These are phyloP conservation scores for Ferdinandea cuprea DNA, from an alignment of 2,888 invertebrate genomes.

Conservation along the genomic window DNA sequence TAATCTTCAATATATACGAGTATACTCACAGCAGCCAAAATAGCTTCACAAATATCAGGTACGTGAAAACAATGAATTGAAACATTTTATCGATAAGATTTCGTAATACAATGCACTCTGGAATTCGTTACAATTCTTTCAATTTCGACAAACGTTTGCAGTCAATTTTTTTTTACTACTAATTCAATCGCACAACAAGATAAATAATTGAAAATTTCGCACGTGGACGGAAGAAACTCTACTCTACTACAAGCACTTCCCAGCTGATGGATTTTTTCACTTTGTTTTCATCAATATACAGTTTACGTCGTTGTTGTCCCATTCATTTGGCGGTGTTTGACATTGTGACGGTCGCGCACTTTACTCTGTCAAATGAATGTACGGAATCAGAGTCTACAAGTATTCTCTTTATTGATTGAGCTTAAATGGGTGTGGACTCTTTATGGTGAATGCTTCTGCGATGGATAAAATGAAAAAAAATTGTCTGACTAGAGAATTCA, in stretches of 20 bases:
- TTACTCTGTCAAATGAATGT: too few species aligned
- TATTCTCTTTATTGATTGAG: background rate
- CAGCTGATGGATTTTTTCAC: constrained; percentile 39
- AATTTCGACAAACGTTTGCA: constrained; percentile 11
- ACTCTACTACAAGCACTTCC: constrained; percentile 28
- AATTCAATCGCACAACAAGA: background rate
- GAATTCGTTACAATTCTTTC: background rate
- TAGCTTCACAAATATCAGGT: constrained; percentile 50
- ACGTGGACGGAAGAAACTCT: constrained; percentile 63
- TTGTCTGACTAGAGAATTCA: background rate
- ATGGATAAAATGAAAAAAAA: background rate
- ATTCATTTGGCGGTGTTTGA: constrained; percentile 49
- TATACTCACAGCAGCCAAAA: constrained; percentile 67
- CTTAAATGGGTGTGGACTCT: background rate
- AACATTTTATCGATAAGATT: constrained; percentile 40
- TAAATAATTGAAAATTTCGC: constrained; percentile 29
- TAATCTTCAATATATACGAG: background rate
- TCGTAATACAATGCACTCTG: background rate
- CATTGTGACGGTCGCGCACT: constrained; percentile 37
- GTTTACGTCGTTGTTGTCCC: constrained; percentile 12
- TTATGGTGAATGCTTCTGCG: background rate
- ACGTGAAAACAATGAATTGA: constrained; percentile 53
- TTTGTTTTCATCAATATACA: constrained; percentile 1
- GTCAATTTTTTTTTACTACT: constrained; percentile 2
- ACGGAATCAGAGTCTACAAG: background rate